phyloP scores from a whole-genome alignment of 2,888 invertebrate species.

The Parnassius mnemosyne region DNA sequence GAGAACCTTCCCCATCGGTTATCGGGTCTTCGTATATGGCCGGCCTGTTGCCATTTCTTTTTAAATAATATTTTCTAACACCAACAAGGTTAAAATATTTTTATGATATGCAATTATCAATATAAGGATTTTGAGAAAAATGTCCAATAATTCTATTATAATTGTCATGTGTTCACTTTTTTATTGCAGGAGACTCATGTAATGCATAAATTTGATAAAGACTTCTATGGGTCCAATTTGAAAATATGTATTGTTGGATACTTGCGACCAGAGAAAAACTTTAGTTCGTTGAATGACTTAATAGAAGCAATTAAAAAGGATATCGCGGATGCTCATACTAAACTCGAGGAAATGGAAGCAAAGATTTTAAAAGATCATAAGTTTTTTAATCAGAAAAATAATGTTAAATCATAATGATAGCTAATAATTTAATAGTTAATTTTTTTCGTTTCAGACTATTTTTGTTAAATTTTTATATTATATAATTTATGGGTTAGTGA shows the following conservation, averaged over 20 bases:
- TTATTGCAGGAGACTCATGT: conserved; percentile 93
- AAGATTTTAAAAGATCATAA: conserved; percentile 68
- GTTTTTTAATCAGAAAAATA: conserved; percentile 64
- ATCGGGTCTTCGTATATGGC: no score
- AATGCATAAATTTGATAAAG: conserved; percentile 88
- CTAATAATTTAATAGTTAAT: not conserved
- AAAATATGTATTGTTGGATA: conserved; percentile 91
- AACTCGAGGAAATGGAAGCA: conserved; percentile 80
- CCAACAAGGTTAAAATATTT: no score
- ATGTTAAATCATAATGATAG: conserved; percentile 1
- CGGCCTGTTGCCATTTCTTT: no score
- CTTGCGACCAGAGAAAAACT: conserved; percentile 91
- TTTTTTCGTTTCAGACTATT: not conserved
- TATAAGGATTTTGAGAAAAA: no score
- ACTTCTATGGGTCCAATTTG: conserved; percentile 92
- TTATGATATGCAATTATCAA: no score
- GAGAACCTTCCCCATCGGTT: no score
- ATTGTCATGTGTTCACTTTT: not conserved
- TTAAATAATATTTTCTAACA: no score
- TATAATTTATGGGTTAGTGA: not conserved
- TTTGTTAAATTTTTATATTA: not conserved
- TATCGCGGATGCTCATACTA: conserved; percentile 83
- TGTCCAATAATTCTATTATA: no score
- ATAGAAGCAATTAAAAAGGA: conserved; percentile 90
- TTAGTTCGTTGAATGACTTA: conserved; percentile 86